phyloP scores from a whole-genome alignment of 2,888 invertebrate genomes.

The Acanthococcus lagerstroemiae region DNA sequence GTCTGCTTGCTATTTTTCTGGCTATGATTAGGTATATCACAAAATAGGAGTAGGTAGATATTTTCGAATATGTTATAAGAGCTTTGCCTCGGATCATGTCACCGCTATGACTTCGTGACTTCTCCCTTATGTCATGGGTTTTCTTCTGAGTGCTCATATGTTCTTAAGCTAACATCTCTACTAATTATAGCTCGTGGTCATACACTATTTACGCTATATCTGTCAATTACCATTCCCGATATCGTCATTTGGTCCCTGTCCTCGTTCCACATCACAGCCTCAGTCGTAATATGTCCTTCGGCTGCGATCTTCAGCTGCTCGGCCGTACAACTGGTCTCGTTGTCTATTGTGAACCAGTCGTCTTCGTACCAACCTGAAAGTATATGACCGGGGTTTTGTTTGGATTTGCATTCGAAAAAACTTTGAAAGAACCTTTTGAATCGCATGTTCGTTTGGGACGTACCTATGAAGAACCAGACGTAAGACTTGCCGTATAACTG shows the following conservation, averaged over 20 bases:
- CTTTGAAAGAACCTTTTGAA: neutral
- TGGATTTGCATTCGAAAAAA: neutral
- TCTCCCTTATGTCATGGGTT: no score
- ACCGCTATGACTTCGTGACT: no score
- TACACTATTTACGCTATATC: no score
- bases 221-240: slow-evolving; percentile 78
- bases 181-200: no score
- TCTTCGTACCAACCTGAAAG: slow-evolving; percentile 89
- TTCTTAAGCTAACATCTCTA: no score
- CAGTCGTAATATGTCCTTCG: slow-evolving; percentile 95
- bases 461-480: slow-evolving; percentile 98
- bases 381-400: neutral
- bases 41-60: no score
- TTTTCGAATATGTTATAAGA: no score
- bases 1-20: no score
- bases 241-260: slow-evolving; percentile 81
- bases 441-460: no score
- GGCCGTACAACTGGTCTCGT: slow-evolving; percentile 61
- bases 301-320: slow-evolving; percentile 91
- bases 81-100: no score
- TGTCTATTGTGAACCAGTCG: slow-evolving; percentile 88
- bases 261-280: slow-evolving; percentile 97
- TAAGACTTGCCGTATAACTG: slow-evolving; percentile 87
- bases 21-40: no score
- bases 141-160: no score